Evolutionary conservation across 2,888 invertebrate genomes (phyloP), one percentile per base, ranked within the genome.

Genomic region (Acleris laterana): DNA sequence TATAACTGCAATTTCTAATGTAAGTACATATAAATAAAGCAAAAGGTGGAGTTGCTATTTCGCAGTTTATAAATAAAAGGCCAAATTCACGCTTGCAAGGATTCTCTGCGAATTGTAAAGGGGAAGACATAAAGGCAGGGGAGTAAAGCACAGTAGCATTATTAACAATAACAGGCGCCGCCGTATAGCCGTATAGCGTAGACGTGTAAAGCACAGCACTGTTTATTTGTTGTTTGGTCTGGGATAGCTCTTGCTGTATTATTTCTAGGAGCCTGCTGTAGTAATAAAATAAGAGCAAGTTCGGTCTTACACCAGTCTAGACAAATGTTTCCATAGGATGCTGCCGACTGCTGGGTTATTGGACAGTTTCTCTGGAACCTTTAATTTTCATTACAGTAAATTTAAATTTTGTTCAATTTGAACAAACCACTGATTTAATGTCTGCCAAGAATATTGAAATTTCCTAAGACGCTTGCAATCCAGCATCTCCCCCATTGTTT

Each of bases 401-500:
- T n/a, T 16, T 5, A 5, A 20, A 38, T 17, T 6, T 42, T 42
- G 42, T 55, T 42, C 16, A 5, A 65, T 50, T 49, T 22, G 28
- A 61, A 61, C 55, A 56, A 65, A 42, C 50, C 51, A 56, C 44
- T 49, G 53, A 64, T 56, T 20, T 28, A 28, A 46, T 16, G 48
- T 20, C 42, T 32, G 19, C 42, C 16, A 38, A 51, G 65, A 38
- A 61, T 61, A 66, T 66, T 66, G 61, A 52, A 52, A 62, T 57
- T 48, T 62, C 57, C 38, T 25, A 61, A 56, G 51, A 51, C 49
- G 56, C 56, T 25, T 62, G 51, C 62, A 57, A 66, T 61, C 22
- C 56, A 51, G 49, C 51, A 44, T 56, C 32, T 57, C 57, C 51
- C 58, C 52, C 44, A 48, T 65, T 65, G 65, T 61, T 65, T 60